Base-by-base conservation (phyloP, 2,113 vertebrate genomes). In the Oreochromis spilurus region DNA sequence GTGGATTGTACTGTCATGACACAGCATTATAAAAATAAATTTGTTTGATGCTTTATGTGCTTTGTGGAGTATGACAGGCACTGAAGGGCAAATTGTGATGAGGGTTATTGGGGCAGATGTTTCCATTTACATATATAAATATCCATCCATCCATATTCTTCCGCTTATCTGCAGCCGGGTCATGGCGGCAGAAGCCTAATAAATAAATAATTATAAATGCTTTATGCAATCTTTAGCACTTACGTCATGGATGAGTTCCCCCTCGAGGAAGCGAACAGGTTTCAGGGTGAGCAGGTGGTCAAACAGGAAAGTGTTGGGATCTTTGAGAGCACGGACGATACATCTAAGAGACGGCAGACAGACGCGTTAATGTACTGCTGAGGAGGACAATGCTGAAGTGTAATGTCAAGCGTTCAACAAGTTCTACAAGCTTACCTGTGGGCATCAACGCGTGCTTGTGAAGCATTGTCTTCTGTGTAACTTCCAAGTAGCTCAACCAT, bases 401-500 rank as follows among this genome's bases (percentile, higher is more conserved):
- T 14, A 36, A 58, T 19, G 11, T 62, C 3, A 29, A 40, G 55
- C 16, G 2, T 34, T 34, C 65, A 8, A 58, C 3, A 19, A 9
- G 7, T 17, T 45, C 5, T n/a, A 4, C 4, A 21, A 5, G 4
- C 45, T 70, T 96, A 98, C 98, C 97, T 99, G 97, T 99, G 99
- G 81, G 98, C 98, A 94, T 99, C 98, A 26, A 98, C 97, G 50
- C 98, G 96, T 34, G 98, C 99, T 96, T 99, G 99, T 84, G 98
- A 99, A 84, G 98, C 98, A 38, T 99, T 99, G 93, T 99, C 98
- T 93, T 99, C 99, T 78, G 98, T 99, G 95, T 99, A 99, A 96
- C 98, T 99, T 85, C 99, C 99, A 87, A 99, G 91, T 6, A 99
- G 96, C 91, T 99, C 98, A 84, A 99, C 98, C 98, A 99, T 99